Base-by-base conservation (phyloP, 2,113 vertebrate species). In the Dryoscopus gambensis region DNA sequence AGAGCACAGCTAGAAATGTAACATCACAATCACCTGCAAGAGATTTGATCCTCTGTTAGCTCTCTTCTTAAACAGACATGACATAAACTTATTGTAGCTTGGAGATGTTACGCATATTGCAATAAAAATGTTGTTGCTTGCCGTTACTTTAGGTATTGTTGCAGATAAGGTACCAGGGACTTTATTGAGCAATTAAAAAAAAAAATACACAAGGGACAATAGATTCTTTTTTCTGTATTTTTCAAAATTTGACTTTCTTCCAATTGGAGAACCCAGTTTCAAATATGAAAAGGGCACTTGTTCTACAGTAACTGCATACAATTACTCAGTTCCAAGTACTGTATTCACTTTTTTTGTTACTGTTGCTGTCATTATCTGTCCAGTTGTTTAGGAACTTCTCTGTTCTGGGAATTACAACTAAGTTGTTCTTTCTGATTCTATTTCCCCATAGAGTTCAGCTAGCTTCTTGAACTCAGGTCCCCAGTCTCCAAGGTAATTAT, bases 161-260 rank as follows among this genome's bases (percentile, higher is more conserved):
- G 98, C 95, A 97, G 98, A 97, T 98, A 98, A 94, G 97, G 98
- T 98, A 98, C 97, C 98, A 98, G 96, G 93, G 98, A 99, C 97
- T 99, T 99, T 98, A 99, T 98, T 99, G 97, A 99, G 98, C 98
- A 98, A 98, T 98, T 97, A 98, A 99, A 99, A 99, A 99, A 42
- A 42, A 99, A 99, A 98, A 99, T 98, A 99, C 98, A 99, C 98
- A 98, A 98, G 98, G 98, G 98, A 99, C 99, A 99, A 96, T 81
- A 92, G 98, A 97, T 97, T 97, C 95, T 94, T 98, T 98, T 98
- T 96, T 97, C 93, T 97, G 98, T 97, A 97, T 96, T 97, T 97
- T 96, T 98, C 90, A 97, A 98, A 98, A 98, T 98, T 98, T 96
- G 62, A 93, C 96, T 97, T 98, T 97, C 97, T 98, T 98, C 94